Evolutionary conservation across 2,797 vertebrate genomes (phyloP).

Genomic region (Ispidina picta): DNA sequence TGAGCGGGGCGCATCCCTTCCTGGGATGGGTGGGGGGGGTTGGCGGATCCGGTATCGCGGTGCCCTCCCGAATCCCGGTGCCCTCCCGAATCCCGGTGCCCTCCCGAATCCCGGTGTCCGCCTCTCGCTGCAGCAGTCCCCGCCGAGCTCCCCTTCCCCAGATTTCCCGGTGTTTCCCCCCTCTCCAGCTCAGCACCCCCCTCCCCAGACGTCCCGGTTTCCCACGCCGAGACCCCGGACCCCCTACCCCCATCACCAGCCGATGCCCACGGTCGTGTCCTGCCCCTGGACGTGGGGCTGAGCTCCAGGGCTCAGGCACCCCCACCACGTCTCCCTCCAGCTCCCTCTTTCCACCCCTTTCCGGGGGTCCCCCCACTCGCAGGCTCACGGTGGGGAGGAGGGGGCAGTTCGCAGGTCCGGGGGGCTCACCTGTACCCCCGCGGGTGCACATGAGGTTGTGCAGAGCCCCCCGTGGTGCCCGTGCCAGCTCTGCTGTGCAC

Average conservation of each 20-base stretch:
- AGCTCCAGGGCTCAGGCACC: background rate
- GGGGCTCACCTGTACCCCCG: background rate
- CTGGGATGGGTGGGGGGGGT: background rate
- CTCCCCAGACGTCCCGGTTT: background rate
- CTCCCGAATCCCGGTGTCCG: background rate
- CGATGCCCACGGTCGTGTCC: background rate
- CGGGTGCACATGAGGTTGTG: accelerated
- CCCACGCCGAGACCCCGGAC: background rate
- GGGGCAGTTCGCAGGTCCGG: background rate
- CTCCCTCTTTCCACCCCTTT: background rate
- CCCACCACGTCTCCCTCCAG: no score
- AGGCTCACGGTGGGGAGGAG: background rate
- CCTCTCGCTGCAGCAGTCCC: background rate
- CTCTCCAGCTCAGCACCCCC: background rate
- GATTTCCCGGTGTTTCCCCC: background rate
- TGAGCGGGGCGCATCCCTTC: background rate
- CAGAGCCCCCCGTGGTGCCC: background rate
- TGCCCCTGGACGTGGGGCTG: background rate
- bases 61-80: no score
- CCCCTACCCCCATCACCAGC: background rate
- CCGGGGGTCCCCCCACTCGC: background rate
- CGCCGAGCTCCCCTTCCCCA: background rate
- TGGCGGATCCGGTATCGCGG: background rate
- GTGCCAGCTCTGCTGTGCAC: background rate
- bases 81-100: no score